phyloP scores from a whole-genome alignment of 2,113 vertebrate species.

The Elgaria multicarinata region DNA sequence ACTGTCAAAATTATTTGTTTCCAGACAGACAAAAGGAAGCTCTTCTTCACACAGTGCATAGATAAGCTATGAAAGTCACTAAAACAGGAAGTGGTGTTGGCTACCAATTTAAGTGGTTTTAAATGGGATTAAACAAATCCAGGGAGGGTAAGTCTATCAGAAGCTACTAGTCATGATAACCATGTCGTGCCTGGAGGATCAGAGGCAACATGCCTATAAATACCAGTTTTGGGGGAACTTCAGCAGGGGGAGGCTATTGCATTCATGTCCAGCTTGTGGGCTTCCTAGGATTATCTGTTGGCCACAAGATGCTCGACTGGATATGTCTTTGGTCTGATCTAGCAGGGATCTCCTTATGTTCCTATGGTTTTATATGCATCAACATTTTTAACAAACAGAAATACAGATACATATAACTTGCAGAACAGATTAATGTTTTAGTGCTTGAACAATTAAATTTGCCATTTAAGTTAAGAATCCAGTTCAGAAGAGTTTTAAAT shows the following conservation, averaged over 20 bases:
- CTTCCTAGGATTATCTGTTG: too few species aligned
- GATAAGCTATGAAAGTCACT: not conserved
- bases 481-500: constrained; percentile 40
- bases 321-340: not conserved
- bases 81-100: not conserved
- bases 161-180: not conserved
- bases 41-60: not conserved
- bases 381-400: constrained; percentile 51
- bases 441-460: constrained; percentile 38
- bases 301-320: not conserved
- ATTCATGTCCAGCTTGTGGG: not conserved
- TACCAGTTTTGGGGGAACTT: not conserved
- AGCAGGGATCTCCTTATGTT: not conserved
- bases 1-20: constrained; percentile 6
- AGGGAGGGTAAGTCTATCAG: not conserved
- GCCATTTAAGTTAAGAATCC: constrained; percentile 41
- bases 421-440: constrained; percentile 53
- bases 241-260: not conserved
- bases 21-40: not conserved
- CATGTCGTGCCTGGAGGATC: not conserved
- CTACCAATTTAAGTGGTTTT: not conserved
- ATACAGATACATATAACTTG: constrained; percentile 53
- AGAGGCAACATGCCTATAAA: not conserved
- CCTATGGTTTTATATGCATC: not conserved
- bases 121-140: not conserved